Conservation (phyloP, 2,113 vertebrate genomes). For the Dipodomys merriami region DNA sequence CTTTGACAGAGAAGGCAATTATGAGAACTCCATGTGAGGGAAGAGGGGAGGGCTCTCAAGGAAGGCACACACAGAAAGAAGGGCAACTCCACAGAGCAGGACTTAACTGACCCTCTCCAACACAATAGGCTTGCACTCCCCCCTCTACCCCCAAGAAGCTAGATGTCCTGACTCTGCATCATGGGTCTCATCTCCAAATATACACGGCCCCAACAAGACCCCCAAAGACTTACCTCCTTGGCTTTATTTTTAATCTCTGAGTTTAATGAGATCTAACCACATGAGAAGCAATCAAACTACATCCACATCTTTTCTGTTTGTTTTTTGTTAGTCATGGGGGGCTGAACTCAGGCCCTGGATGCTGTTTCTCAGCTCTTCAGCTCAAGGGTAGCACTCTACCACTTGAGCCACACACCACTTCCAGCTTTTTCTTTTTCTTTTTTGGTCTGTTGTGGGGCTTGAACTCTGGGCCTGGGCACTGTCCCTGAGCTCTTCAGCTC, state of each 20-base stretch:
- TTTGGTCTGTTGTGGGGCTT: no score
- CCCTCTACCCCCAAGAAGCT: not conserved
- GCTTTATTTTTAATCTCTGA: slow-evolving; percentile 44
- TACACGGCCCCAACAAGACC: not conserved
- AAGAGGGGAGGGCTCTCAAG: not conserved
- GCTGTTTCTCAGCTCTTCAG: no score
- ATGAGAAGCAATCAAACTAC: not conserved
- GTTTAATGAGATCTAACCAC: not conserved
- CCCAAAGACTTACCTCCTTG: slow-evolving; percentile 5
- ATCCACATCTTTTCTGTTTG: not conserved
- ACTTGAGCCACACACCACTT: no score
- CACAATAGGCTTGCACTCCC: not conserved
- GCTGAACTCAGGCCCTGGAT: no score
- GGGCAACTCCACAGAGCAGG: not conserved
- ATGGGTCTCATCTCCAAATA: not conserved
- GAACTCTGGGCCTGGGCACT: no score
- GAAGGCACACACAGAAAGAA: slow-evolving; percentile 12
- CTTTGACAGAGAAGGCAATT: slow-evolving; percentile 64
- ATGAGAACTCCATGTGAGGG: slow-evolving; percentile 11
- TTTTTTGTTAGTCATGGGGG: no score
- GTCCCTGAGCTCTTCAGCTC: no score
- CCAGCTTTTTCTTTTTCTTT: no score
- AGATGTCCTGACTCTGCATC: not conserved
- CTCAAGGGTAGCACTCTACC: no score
- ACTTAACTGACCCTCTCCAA: not conserved